Evolutionary conservation across 2,888 invertebrate species (phyloP).

Genomic region (Epistrophella euchroma): DNA sequence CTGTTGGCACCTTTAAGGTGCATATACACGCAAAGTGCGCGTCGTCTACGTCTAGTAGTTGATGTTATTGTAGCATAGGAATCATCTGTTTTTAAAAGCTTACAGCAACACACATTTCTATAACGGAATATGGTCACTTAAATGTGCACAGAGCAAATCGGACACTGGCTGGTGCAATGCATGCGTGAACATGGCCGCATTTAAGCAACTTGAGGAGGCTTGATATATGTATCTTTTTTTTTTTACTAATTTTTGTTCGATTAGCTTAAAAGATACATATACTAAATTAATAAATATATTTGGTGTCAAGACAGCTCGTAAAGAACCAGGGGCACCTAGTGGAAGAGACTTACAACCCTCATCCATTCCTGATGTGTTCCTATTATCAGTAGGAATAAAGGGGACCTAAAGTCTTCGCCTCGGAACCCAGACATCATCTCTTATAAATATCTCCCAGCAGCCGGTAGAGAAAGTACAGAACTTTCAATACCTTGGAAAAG

Average conservation of each 20-base stretch:
- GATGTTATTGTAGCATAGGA: slow-evolving; percentile 9
- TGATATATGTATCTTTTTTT: not conserved
- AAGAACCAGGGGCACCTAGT: too few species aligned
- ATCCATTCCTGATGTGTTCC: too few species aligned
- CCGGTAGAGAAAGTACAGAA: too few species aligned
- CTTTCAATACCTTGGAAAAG: too few species aligned
- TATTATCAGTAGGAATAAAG: too few species aligned
- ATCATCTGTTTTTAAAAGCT: slow-evolving; percentile 43
- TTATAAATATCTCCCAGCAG: too few species aligned
- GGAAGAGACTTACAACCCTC: too few species aligned
- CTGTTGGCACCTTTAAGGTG: slow-evolving; percentile 37
- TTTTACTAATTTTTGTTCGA: not conserved
- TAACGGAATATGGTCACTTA: slow-evolving; percentile 67
- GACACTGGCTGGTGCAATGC: slow-evolving; percentile 31
- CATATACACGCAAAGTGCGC: slow-evolving; percentile 42
- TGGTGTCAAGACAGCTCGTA: too few species aligned
- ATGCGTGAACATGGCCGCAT: slow-evolving; percentile 27
- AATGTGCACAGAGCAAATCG: slow-evolving; percentile 65
- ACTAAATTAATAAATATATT: too few species aligned
- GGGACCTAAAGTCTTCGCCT: too few species aligned
- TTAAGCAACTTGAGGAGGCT: not conserved
- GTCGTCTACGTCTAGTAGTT: not conserved
- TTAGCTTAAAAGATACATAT: not conserved
- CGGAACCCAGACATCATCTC: too few species aligned
- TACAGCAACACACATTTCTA: slow-evolving; percentile 30